Evolutionary conservation across 2,113 vertebrate species (phyloP), one percentile per base, ranked within the genome.

Genomic region (Argyrosomus japonicus): DNA sequence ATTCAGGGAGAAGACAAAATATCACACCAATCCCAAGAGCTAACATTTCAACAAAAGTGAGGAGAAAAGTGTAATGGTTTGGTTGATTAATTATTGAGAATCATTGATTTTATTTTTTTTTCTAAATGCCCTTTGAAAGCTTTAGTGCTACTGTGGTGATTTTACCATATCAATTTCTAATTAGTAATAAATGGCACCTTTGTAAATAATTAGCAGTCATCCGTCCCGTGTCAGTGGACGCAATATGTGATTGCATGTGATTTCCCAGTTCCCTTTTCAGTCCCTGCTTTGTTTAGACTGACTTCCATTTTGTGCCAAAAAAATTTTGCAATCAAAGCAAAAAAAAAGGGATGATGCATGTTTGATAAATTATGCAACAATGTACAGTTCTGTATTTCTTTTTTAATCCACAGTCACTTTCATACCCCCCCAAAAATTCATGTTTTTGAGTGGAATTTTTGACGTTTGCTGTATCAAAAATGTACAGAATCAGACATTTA

Each of bases 71-170:
- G 29, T 48, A 70, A 81, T 58, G 62, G 62, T 83, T 68, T 58
- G n/a, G 64, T 45, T 79, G 79, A 78, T 92, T 86, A 93, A 92
- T 89, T 89, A 93, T 92, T 92, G 40, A 90, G 68, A 75, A 56
- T 57, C 75, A 93, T 91, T 88, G 86, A 90, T 40, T 93, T 87
- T n/a, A n/a, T n/a, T 90, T 79, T 57, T 14, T 23, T 2, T 12
- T 5, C 4, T 68, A 76, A 87, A 92, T 89, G 81, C 57, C 86
- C 64, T 58, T 76, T 88, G 69, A 85, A 73, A 75, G 77, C 48
- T 81, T 61, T 67, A 27, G 32, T 70, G 32, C 61, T 57, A 43
- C 25, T 65, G 57, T 29, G 13, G 14, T 58, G 58, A 51, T 86
- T 70, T 76, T 23, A 25, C 18, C 29, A 17, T 29, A 77, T 75